Evolutionary conservation across 2,113 vertebrate genomes (phyloP), one percentile per base, ranked within the genome.

Genomic region (Plestiodon gilberti): DNA sequence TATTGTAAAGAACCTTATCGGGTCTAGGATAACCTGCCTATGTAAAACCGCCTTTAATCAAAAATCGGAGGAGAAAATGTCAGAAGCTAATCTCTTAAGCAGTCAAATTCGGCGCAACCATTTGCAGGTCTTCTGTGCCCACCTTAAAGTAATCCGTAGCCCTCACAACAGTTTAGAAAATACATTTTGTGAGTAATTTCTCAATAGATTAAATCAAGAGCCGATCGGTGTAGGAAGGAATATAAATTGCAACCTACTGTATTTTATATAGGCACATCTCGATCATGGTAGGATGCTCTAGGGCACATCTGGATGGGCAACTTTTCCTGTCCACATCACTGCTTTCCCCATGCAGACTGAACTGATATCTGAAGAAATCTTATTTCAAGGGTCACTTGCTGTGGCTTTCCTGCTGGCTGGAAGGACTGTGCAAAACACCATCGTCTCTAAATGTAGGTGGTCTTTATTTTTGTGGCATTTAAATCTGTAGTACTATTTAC

Each of bases 401-500:
- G 33, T 73, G 70, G 70, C 15, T 89, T 20, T 25, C 87, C 69
- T 85, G n/a, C 57, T 64, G 0, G 0, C 71, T 88, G 73, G 91
- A 83, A n/a, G 74, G 76, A 92, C 59, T 62, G 57, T 86, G 65
- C 81, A 73, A 83, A 1, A 84, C 23, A 48, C n/a, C 80, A 0
- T 81, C 65, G 88, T 92, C 69, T 95, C 94, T 94, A 96, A 96
- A 94, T 93, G 87, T 90, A 87, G 55, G 67, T 93, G 74, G 48
- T 92, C 88, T 96, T 95, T 96, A 95, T 95, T 86, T 94, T 93
- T 93, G 89, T 90, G 92, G 88, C 92, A 92, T 95, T 95, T 89
- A 89, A 92, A 94, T 93, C 81, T 62, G 71, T 91, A 90, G 71
- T 91, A 90, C 89, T 96, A 96, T 97, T 96, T 97, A 97, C 96